phyloP scores from a whole-genome alignment of 2,797 vertebrate species.

The Pachyuromys duprasi region DNA sequence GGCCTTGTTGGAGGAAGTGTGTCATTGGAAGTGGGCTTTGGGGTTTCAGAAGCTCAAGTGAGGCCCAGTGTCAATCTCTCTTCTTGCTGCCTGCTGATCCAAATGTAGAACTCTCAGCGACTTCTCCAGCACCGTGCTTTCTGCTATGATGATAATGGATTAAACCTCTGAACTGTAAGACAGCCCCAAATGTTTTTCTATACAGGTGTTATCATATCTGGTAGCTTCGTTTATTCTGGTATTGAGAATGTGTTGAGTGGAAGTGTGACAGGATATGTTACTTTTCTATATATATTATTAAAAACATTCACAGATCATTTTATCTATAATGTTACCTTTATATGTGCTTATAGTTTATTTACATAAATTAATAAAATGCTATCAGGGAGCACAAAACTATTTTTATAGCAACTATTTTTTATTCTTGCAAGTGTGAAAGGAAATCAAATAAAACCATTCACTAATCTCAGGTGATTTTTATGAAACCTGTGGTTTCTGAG shows the following conservation, averaged over 20 bases:
- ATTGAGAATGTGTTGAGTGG: not conserved
- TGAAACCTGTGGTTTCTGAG: not conserved
- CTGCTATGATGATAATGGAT: not conserved
- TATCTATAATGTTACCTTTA: not conserved
- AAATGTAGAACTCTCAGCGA: not conserved
- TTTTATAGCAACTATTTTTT: constrained; percentile 31
- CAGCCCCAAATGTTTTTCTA: not conserved
- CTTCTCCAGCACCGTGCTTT: not conserved
- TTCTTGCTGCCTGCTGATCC: not conserved
- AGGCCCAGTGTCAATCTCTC: not conserved
- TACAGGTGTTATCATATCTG: not conserved
- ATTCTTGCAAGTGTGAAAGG: not conserved
- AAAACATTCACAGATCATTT: not conserved
- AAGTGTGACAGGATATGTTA: not conserved
- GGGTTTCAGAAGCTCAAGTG: not conserved
- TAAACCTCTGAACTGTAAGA: not conserved
- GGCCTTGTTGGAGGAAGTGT: not conserved
- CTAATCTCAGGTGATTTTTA: not conserved
- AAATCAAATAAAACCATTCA: not conserved
- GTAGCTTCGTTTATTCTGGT: not conserved
- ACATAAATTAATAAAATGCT: not conserved
- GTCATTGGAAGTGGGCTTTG: not conserved
- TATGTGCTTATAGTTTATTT: too few species aligned
- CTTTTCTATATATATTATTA: not conserved
- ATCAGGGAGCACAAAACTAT: not conserved